Percentiles rank a stretch among this genome's conserved stretches.
phyloP scores from a whole-genome alignment of 2,888 invertebrate genomes.

The Ochlodes sylvanus region DNA sequence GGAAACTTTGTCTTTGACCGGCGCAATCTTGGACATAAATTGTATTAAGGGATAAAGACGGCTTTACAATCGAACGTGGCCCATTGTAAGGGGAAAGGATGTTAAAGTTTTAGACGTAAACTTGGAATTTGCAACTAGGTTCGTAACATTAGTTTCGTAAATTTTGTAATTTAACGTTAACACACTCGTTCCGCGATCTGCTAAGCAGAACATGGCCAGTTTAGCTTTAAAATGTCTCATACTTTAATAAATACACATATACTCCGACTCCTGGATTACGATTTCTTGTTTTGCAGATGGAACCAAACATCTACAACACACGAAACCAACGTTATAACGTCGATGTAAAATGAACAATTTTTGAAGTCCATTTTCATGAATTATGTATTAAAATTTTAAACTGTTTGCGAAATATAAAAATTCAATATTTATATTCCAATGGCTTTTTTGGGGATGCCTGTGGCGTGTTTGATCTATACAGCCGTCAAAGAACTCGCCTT shows the following conservation, averaged over 20 bases:
- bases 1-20: constrained; percentile 23
- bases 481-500: constrained; percentile 9
- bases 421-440: neutral
- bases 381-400: neutral
- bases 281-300: no score
- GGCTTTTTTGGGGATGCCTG: neutral
- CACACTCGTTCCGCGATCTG: no score
- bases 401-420: neutral
- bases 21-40: constrained; percentile 4
- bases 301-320: no score
- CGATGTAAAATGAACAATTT: neutral
- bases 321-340: no score
- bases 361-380: neutral
- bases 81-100: neutral
- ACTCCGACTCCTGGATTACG: no score
- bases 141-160: neutral
- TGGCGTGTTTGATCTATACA: constrained; percentile 14
- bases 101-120: neutral
- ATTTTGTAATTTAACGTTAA: no score
- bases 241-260: no score
- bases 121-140: neutral
- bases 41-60: constrained; percentile 6
- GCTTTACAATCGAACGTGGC: neutral
- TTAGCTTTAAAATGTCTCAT: no score
- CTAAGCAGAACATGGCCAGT: no score